phyloP scores from a whole-genome alignment of 2,797 vertebrate genomes.

The Acanthis flammea region DNA sequence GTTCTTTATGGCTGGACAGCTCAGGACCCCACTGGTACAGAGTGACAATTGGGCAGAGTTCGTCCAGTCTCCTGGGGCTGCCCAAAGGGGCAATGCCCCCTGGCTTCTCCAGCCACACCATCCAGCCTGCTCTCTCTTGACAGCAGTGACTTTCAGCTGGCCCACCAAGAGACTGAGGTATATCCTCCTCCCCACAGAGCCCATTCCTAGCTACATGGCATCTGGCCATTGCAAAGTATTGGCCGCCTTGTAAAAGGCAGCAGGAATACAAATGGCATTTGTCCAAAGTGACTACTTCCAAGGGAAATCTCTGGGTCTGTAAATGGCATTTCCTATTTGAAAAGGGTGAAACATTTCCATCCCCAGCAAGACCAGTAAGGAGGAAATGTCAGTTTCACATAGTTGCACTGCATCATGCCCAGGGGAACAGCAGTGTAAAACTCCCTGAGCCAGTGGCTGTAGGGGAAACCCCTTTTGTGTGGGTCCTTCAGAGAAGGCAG shows the following conservation, averaged over 20 bases:
- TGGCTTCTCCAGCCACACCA: not conserved
- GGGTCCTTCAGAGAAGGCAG: not conserved
- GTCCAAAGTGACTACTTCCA: not conserved
- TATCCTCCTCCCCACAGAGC: not conserved
- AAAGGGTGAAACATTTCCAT: not conserved
- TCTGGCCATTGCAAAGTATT: not conserved
- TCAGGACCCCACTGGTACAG: not conserved
- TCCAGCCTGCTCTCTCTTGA: not conserved
- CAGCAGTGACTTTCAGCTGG: not conserved
- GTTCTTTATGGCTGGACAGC: not conserved
- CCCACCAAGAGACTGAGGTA: not conserved
- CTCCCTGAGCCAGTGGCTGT: not conserved
- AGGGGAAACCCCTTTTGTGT: not conserved
- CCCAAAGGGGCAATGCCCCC: not conserved
- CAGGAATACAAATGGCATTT: not conserved
- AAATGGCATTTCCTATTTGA: not conserved
- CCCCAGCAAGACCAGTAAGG: not conserved
- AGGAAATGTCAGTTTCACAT: not conserved
- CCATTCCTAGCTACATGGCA: not conserved
- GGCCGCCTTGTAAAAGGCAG: not conserved
- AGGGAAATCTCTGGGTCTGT: not conserved
- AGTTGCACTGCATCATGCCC: too few species aligned
- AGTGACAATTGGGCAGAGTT: not conserved
- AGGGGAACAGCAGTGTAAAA: not conserved
- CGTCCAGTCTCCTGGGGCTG: not conserved